Evolutionary conservation across 1,140 invertebrate genomes (phyloP).

Genomic region (Sinonovacula constricta): DNA sequence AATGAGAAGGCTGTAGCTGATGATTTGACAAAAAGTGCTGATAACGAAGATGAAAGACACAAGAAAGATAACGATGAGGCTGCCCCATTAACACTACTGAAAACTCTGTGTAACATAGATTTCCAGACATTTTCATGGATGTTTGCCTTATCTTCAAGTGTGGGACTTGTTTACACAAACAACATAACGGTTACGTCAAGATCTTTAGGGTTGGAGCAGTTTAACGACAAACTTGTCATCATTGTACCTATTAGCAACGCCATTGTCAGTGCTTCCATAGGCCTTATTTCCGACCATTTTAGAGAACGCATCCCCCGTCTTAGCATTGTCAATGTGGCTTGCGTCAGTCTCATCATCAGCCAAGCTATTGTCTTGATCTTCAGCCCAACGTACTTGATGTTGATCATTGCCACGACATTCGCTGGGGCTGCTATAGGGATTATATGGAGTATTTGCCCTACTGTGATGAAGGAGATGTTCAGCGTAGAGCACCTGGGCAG

Average conservation of each 20-base stretch:
- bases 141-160: conserved; percentile 46
- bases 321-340: conserved; percentile 47
- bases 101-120: neutral
- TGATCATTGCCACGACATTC: conserved; percentile 33
- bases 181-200: conserved; percentile 50
- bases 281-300: conserved; percentile 51
- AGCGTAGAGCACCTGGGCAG: conserved; percentile 46
- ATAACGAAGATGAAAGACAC: neutral
- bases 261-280: conserved; percentile 37
- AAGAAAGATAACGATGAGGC: neutral
- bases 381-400: neutral
- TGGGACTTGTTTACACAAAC: conserved; percentile 50
- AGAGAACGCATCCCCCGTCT: conserved; percentile 54
- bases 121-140: conserved; percentile 34
- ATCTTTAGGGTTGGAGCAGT: conserved; percentile 42
- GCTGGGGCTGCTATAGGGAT: conserved; percentile 33
- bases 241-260: conserved; percentile 51
- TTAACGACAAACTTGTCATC: conserved; percentile 35
- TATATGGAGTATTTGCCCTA: conserved; percentile 37
- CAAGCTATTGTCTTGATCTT: conserved; percentile 39
- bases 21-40: too few species aligned
- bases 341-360: conserved; percentile 14
- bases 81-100: neutral
- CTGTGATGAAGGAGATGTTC: conserved; percentile 46
- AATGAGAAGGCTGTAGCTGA: too few species aligned